A percentile compares a stretch with the other conserved stretches of the same genome.
phyloP scores from a whole-genome alignment of 2,113 vertebrate species.

The Hemicordylus capensis region DNA sequence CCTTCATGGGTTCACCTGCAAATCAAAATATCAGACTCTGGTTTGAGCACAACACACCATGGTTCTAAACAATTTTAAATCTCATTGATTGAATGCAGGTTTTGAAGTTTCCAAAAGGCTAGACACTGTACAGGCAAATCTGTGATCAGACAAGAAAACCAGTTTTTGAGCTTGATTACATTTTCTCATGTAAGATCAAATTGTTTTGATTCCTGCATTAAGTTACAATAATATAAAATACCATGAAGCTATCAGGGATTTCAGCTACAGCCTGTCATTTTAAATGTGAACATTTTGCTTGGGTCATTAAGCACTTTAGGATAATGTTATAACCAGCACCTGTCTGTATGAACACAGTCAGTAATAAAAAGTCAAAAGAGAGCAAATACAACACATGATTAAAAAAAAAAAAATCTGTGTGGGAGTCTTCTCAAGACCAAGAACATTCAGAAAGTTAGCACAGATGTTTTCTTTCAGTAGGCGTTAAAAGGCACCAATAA shows the following conservation, averaged over 20 bases:
- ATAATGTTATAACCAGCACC: conserved; percentile 60
- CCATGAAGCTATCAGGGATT: background rate
- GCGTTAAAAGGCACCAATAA: conserved; percentile 73
- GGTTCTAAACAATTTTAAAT: too few relatives aligned
- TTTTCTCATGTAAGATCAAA: background rate
- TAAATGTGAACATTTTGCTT: conserved; percentile 32
- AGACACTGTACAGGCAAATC: too few relatives aligned
- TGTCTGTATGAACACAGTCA: conserved; percentile 56
- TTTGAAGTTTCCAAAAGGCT: too few relatives aligned
- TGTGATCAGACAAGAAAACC: too few relatives aligned
- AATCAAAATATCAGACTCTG: too few relatives aligned
- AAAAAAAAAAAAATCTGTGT: conserved; percentile 67
- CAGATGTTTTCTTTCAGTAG: conserved; percentile 83
- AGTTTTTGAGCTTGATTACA: background rate
- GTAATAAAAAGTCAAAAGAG: conserved; percentile 49
- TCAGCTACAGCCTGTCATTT: fast-evolving
- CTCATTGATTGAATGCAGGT: too few relatives aligned
- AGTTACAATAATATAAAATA: background rate
- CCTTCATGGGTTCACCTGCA: too few relatives aligned
- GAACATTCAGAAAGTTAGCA: conserved; percentile 74
- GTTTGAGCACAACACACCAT: too few relatives aligned
- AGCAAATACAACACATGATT: conserved; percentile 53
- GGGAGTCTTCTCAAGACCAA: conserved; percentile 75
- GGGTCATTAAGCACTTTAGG: conserved; percentile 18
- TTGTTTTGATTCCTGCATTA: background rate